phyloP scores from a whole-genome alignment of 1,140 invertebrate genomes.

The Marisa cornuarietis region DNA sequence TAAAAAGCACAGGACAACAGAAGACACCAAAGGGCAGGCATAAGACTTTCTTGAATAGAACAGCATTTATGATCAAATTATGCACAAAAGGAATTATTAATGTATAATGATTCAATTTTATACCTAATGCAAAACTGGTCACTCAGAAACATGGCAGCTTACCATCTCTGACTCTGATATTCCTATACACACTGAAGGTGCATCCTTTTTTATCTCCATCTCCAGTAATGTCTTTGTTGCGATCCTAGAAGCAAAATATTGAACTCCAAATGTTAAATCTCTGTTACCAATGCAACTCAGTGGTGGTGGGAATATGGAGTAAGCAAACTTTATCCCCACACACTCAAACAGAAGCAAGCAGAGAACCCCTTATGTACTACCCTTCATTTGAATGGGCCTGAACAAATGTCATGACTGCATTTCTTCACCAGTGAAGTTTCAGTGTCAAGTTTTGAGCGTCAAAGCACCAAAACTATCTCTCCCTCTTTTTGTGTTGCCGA shows the following conservation, averaged over 20 bases:
- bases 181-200: conserved; percentile 30
- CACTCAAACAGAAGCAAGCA: no score
- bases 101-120: no score
- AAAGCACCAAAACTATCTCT: not conserved
- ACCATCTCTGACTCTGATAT: conserved; percentile 30
- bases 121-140: not conserved
- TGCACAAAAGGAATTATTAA: no score
- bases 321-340: no score
- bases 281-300: not conserved
- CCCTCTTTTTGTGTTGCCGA: no score
- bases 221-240: conserved; percentile 28
- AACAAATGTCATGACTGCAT: not conserved
- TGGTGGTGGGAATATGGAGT: no score
- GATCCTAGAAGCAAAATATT: conserved; percentile 30
- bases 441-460: not conserved
- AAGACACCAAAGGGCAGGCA: no score
- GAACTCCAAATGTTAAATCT: not conserved
- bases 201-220: conserved; percentile 30
- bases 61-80: no score
- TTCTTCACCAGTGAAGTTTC: not conserved
- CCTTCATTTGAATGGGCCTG: not conserved
- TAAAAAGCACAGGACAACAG: no score
- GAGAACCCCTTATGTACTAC: not conserved
- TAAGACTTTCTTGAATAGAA: no score
- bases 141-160: not conserved